These are phyloP conservation scores for Galerucella nymphaeae DNA, from an alignment of 2,888 invertebrate genomes.

Conservation along the genomic window DNA sequence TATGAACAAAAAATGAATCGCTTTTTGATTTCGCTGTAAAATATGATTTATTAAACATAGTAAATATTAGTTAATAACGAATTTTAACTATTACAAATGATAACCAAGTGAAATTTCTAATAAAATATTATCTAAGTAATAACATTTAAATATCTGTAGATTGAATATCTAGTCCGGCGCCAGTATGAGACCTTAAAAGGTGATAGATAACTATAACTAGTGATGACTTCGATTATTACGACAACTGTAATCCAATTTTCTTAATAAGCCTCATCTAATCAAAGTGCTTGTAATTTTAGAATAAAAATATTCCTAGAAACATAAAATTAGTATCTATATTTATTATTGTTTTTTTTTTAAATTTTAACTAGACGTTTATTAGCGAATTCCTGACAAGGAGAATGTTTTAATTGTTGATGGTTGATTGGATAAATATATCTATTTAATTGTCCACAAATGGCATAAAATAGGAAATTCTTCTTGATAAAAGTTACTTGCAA, in stretches of 20 bases:
- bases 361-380: neutral
- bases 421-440: too few relatives aligned
- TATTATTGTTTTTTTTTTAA: neutral
- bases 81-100: neutral
- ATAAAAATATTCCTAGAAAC: neutral
- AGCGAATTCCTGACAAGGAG: neutral
- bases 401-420: neutral
- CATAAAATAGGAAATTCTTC: too few relatives aligned
- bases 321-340: neutral
- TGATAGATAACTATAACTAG: neutral
- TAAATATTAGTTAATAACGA: too few relatives aligned
- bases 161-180: conserved; percentile 5
- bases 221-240: neutral
- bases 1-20: too few relatives aligned
- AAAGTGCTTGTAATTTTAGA: neutral
- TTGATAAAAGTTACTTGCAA: too few relatives aligned
- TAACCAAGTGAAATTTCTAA: neutral
- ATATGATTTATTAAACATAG: too few relatives aligned
- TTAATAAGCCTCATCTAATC: neutral
- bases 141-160: neutral
- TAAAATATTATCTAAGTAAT: neutral
- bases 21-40: too few relatives aligned
- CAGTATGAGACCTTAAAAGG: neutral
- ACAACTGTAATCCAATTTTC: neutral
- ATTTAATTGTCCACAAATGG: too few relatives aligned